A percentile compares a stretch with the other conserved stretches of the same genome.
phyloP scores from a whole-genome alignment of 2,113 vertebrate species.

The Hyla sarda region DNA sequence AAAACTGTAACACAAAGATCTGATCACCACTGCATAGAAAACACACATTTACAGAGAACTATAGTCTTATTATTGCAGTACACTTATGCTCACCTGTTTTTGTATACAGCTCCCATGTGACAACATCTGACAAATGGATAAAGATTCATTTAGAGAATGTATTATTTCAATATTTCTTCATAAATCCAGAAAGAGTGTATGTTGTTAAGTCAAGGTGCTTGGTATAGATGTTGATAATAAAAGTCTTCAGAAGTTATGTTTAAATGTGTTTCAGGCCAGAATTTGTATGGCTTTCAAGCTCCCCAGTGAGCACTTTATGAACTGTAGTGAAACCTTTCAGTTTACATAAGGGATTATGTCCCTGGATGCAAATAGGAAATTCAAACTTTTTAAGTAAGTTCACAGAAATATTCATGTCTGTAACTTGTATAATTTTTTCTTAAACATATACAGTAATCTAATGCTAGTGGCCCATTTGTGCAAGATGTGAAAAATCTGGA shows the following conservation, averaged over 20 bases:
- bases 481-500: neutral
- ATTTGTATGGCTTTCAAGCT: neutral
- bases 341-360: conserved; percentile 10
- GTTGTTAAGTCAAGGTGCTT: neutral
- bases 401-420: neutral
- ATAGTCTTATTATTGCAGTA: neutral
- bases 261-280: neutral
- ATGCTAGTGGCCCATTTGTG: neutral
- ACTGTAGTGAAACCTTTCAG: neutral
- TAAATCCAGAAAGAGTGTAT: too few species aligned
- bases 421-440: neutral
- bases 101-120: neutral
- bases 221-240: neutral
- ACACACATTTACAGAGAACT: neutral
- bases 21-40: neutral
- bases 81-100: neutral
- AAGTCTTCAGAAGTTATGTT: neutral
- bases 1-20: neutral
- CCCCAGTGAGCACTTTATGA: neutral
- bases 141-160: neutral
- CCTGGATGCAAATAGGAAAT: neutral
- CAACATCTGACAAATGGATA: neutral
- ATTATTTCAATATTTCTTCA: neutral
- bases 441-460: neutral
- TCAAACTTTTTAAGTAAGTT: neutral